Conservation (phyloP, 2,113 vertebrate species). For the Poicephalus meyeri region DNA sequence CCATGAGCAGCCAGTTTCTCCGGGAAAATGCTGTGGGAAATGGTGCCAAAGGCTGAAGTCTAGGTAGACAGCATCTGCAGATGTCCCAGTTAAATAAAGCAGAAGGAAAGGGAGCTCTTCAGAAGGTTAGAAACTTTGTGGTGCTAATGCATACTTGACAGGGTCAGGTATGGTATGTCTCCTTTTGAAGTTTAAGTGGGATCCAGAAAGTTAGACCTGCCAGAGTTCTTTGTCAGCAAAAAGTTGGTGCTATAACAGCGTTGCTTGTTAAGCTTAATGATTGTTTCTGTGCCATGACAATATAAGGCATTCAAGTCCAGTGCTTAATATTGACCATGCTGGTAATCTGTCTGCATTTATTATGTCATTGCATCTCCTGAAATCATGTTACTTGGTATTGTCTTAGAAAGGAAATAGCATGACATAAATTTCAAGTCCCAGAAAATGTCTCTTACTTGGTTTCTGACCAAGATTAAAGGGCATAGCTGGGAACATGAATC, state of each 20-base stretch:
- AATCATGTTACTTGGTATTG: not conserved
- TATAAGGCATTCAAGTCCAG: not conserved
- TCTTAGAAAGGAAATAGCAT: not conserved
- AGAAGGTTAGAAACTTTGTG: not conserved
- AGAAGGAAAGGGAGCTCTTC: not conserved
- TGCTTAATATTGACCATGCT: not conserved
- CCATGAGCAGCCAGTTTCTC: not conserved
- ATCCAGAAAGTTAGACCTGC: not conserved
- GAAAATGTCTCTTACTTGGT: not conserved
- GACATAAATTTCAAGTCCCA: not conserved
- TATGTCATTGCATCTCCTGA: not conserved
- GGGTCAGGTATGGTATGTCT: not conserved
- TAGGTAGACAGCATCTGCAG: not conserved
- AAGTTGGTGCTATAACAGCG: not conserved
- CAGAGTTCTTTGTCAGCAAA: not conserved
- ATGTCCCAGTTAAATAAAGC: not conserved
- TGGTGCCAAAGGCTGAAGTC: not conserved
- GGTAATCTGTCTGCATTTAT: not conserved
- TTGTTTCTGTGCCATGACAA: not conserved
- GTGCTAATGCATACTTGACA: not conserved
- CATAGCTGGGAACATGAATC: not conserved
- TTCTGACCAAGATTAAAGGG: not conserved
- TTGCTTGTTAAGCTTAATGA: not conserved
- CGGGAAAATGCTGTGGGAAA: not conserved
- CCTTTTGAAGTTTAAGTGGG: not conserved